These are phyloP conservation scores for Trachythela sp. DNA, from an alignment of 64 coral and sea anemone genomes.

Conservation along the genomic window DNA sequence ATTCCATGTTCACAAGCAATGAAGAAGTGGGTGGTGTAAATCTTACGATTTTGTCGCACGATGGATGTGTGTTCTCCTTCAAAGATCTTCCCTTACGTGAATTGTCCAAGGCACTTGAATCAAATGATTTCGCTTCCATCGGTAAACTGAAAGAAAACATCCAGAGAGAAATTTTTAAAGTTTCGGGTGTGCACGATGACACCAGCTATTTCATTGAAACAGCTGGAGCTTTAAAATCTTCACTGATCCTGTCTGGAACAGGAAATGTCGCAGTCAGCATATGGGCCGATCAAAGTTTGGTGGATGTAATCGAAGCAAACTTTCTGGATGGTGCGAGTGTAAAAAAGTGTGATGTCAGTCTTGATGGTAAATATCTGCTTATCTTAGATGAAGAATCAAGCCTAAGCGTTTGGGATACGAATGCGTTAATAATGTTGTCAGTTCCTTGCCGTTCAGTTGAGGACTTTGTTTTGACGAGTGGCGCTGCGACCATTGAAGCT, in stretches of 20 bases:
- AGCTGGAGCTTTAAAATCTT: neutral
- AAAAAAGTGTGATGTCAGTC: neutral
- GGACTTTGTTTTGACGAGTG: neutral
- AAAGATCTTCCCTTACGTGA: neutral
- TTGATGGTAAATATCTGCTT: slow-evolving; percentile 1
- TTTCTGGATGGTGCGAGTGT: neutral
- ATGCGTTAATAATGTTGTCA: neutral
- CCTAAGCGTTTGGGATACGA: neutral
- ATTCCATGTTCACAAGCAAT: neutral
- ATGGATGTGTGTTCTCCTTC: neutral
- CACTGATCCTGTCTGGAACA: neutral
- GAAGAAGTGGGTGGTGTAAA: neutral
- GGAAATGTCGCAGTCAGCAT: neutral
- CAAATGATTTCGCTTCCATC: neutral
- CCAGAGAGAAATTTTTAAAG: neutral
- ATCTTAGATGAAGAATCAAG: neutral
- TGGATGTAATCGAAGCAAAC: neutral
- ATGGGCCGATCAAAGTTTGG: neutral
- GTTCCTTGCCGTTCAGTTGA: neutral
- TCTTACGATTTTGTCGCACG: neutral
- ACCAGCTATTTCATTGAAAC: neutral
- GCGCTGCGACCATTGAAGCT: neutral
- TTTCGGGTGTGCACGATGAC: neutral
- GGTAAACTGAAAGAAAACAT: neutral
- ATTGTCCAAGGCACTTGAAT: neutral